These are phyloP conservation scores for Triplophysa bombifrons DNA, from an alignment of 2,797 vertebrate genomes.

Conservation along the genomic window DNA sequence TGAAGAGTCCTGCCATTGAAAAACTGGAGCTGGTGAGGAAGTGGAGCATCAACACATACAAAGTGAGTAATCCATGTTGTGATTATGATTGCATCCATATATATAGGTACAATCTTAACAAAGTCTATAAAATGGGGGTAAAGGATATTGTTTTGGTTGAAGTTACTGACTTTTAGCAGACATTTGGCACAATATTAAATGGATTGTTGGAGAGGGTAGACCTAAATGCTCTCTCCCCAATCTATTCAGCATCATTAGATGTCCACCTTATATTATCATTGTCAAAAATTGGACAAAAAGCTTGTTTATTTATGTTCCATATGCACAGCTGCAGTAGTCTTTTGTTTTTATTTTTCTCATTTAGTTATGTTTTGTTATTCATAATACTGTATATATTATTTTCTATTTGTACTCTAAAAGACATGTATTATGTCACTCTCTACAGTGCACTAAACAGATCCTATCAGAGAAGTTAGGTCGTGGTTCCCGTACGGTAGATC, in stretches of 20 bases:
- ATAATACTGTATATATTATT: no score
- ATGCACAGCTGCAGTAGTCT: no score
- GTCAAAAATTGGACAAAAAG: no score
- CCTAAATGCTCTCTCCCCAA: no score
- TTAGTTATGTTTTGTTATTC: no score
- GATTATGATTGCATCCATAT: not conserved
- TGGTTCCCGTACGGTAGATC: slow-evolving; percentile 95
- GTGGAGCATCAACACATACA: slow-evolving; percentile 99
- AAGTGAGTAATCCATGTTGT: slow-evolving; percentile 77
- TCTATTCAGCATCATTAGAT: no score
- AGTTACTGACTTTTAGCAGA: not conserved
- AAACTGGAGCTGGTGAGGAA: slow-evolving; percentile 96
- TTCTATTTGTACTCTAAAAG: not conserved
- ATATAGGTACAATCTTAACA: not conserved
- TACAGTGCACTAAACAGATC: slow-evolving; percentile 95
- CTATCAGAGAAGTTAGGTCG: slow-evolving; percentile 96
- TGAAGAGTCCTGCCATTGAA: slow-evolving; percentile 95
- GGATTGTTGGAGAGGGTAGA: not conserved
- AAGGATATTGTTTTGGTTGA: not conserved
- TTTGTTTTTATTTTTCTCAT: no score
- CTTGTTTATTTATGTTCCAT: no score
- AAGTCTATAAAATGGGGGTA: not conserved
- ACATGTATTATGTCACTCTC: slow-evolving; percentile 5
- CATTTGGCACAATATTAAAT: not conserved
- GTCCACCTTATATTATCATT: no score